These are phyloP conservation scores for Spinibarbus caldwelli DNA, from an alignment of 2,797 vertebrate species.

Conservation along the genomic window DNA sequence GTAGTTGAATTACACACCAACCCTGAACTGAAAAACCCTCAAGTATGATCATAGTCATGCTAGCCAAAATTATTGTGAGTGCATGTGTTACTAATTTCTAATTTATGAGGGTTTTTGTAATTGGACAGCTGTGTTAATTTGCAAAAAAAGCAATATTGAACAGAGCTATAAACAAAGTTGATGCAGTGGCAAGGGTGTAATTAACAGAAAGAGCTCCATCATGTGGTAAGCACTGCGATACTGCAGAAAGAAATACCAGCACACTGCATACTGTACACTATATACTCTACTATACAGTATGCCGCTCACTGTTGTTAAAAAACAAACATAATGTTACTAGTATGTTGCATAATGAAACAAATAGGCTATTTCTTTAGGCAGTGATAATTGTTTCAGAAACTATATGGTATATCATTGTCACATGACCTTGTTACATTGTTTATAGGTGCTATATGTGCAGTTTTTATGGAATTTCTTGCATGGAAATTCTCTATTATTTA, in stretches of 20 bases:
- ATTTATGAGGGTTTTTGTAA: not conserved
- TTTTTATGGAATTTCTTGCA: not conserved
- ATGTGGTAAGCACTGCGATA: slow-evolving; percentile 24
- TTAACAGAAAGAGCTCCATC: slow-evolving; percentile 29
- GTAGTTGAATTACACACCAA: not conserved
- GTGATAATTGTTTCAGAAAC: not conserved
- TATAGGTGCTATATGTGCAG: not conserved
- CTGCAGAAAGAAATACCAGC: not conserved
- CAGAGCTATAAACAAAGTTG: not conserved
- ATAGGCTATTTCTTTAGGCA: not conserved
- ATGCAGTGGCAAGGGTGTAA: not conserved
- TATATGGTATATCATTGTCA: not conserved
- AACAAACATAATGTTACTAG: not conserved
- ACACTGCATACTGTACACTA: not conserved
- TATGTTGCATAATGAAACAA: not conserved
- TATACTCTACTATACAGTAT: not conserved
- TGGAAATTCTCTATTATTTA: not conserved
- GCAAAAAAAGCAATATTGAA: not conserved
- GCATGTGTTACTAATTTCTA: not conserved
- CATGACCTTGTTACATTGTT: not conserved
- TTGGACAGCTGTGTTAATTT: not conserved
- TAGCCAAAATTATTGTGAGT: not conserved
- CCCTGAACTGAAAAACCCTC: not conserved
- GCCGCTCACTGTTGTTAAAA: not conserved
- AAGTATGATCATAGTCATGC: not conserved